A percentile compares a stretch with the other conserved stretches of the same genome.
Evolutionary conservation across 92 coral and sea anemone species (phyloP).

Genomic region (Siderastrea siderea): DNA sequence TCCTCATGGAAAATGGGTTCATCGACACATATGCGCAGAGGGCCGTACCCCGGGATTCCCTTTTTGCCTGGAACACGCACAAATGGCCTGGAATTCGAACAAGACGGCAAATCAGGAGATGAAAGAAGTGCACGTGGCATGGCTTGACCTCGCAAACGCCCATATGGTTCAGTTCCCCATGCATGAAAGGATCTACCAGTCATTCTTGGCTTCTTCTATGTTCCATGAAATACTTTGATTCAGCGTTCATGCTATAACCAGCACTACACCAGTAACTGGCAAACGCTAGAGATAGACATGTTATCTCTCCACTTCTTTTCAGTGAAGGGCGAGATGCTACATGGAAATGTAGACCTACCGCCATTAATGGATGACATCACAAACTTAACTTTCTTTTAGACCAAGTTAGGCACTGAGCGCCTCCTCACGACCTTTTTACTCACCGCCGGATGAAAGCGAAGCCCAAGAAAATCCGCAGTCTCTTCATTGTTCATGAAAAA

Average conservation of each 20-base stretch:
- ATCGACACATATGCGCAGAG: slow-evolving; percentile 18
- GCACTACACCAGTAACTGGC: slow-evolving; percentile 1
- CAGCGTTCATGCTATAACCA: not conserved
- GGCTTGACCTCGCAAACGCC: slow-evolving; percentile 45
- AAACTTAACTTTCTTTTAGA: too few species aligned
- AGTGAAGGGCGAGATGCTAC: slow-evolving; percentile 17
- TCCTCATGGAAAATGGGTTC: slow-evolving; percentile 16
- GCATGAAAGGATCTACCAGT: slow-evolving; percentile 8
- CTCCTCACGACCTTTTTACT: not conserved
- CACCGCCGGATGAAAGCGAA: not conserved
- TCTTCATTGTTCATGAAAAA: not conserved
- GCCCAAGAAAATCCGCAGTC: slow-evolving; percentile 11
- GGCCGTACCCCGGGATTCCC: slow-evolving; percentile 27
- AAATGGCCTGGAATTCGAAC: slow-evolving; percentile 22
- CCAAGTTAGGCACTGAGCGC: not conserved
- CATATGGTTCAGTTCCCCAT: slow-evolving; percentile 25
- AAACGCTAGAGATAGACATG: not conserved
- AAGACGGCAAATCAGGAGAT: slow-evolving; percentile 18
- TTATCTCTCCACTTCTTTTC: slow-evolving; percentile 32
- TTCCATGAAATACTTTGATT: slow-evolving; percentile 24
- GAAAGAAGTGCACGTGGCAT: slow-evolving; percentile 22
- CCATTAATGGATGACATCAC: too few species aligned
- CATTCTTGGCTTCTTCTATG: not conserved
- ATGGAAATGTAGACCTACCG: not conserved
- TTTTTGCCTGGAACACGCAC: not conserved